A percentile compares a stretch with the other conserved stretches of the same genome.
These are phyloP conservation scores for Alouatta caraya DNA, from an alignment of 2,797 vertebrate genomes.

Conservation along the genomic window DNA sequence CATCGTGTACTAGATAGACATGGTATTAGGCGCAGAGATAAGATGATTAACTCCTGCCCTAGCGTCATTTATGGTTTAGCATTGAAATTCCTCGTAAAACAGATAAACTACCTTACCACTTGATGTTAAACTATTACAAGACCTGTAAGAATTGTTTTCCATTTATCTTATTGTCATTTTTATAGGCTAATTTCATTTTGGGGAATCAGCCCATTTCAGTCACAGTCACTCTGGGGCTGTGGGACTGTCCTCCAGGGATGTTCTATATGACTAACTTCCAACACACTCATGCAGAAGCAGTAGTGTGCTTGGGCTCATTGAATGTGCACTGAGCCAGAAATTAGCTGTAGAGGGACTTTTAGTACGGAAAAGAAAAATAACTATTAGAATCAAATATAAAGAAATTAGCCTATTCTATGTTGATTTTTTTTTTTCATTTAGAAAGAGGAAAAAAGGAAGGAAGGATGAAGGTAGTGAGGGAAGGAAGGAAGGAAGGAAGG, in stretches of 20 bases:
- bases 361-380: constrained; percentile 45
- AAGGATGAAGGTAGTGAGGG: accelerated
- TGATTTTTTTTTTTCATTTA: background rate
- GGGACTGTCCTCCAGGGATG: constrained; percentile 31
- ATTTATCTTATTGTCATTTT: constrained; percentile 69
- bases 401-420: constrained; percentile 18
- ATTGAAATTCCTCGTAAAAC: constrained; percentile 31
- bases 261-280: constrained; percentile 32
- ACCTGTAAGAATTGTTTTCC: constrained; percentile 25
- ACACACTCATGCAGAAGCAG: background rate
- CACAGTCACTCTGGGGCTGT: background rate
- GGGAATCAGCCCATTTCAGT: background rate
- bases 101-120: constrained; percentile 44
- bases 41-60: constrained; percentile 15
- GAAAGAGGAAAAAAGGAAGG: background rate
- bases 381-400: constrained; percentile 23
- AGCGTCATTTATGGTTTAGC: background rate
- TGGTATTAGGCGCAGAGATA: background rate
- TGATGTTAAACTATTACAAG: constrained; percentile 34
- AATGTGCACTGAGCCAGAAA: constrained; percentile 35
- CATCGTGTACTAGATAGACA: background rate
- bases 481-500: no score
- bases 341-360: background rate
- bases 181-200: constrained; percentile 64
- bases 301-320: constrained; percentile 51